Conservation (phyloP, 1,140 invertebrate species). For the Episyrphus balteatus region DNA sequence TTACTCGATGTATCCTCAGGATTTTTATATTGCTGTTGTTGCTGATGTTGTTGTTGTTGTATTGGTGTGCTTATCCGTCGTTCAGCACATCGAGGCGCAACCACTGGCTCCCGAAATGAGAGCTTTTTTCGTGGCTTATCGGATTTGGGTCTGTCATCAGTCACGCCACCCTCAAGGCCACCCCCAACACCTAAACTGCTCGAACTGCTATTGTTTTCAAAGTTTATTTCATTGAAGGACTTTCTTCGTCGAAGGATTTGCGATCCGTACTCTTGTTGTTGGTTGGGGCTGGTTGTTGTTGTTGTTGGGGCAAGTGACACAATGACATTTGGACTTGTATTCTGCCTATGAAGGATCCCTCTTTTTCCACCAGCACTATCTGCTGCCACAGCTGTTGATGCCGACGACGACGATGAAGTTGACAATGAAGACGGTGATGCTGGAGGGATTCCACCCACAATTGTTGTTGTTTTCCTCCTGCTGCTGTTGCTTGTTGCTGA, state of each 20-base stretch:
- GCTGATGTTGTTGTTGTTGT: not conserved
- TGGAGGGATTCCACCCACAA: not conserved
- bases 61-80: slow-evolving; percentile 24
- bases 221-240: slow-evolving; percentile 5
- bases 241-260: slow-evolving; percentile 3
- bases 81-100: slow-evolving; percentile 15
- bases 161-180: slow-evolving; percentile 4
- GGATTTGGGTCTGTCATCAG: slow-evolving; percentile 29
- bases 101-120: slow-evolving; percentile 68
- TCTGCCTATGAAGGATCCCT: not conserved
- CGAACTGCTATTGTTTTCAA: slow-evolving; percentile 13
- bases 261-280: not conserved
- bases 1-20: too few species aligned
- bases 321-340: slow-evolving; percentile 12
- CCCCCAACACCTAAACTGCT: slow-evolving; percentile 7
- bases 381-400: slow-evolving; percentile 17
- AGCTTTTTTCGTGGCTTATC: slow-evolving; percentile 70
- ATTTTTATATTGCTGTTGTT: not conserved
- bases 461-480: not conserved
- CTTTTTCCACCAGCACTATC: slow-evolving; percentile 11
- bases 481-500: slow-evolving; percentile 13
- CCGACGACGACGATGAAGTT: slow-evolving; percentile 12
- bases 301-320: not conserved
- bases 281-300: not conserved
- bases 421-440: not conserved